Conservation (phyloP, 2,113 vertebrate species). For the Pogonocichla stellata region DNA sequence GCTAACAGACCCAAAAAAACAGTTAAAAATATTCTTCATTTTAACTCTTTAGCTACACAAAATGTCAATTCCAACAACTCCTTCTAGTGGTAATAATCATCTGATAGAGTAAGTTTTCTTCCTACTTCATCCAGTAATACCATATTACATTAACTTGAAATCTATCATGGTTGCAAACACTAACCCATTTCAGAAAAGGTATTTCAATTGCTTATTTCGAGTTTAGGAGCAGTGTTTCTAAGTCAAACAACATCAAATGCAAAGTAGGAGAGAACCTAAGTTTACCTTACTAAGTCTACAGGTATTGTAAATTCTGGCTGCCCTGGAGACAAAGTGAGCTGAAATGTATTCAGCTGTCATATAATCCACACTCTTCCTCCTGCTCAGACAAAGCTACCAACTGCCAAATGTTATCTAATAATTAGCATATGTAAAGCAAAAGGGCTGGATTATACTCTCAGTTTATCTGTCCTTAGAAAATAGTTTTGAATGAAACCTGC, state of each 20-base stretch:
- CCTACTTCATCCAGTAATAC: neutral
- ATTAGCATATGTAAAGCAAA: constrained; percentile 79
- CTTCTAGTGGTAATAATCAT: neutral
- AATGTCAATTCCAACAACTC: neutral
- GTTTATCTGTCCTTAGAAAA: constrained; percentile 53
- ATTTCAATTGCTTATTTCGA: neutral
- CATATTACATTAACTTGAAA: neutral
- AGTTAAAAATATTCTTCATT: neutral
- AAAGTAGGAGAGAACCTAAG: neutral
- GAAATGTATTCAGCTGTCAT: constrained; percentile 74
- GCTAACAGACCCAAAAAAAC: neutral
- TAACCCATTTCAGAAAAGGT: neutral
- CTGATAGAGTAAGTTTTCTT: neutral
- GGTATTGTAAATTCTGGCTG: neutral
- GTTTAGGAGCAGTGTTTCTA: neutral
- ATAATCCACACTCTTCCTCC: constrained; percentile 47
- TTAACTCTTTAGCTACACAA: neutral
- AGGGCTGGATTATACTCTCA: constrained; percentile 70
- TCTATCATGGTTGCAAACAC: neutral
- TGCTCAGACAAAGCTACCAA: constrained; percentile 69
- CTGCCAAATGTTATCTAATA: constrained; percentile 65
- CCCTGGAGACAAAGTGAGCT: constrained; percentile 48
- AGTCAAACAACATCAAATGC: neutral
- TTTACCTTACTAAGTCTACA: neutral
- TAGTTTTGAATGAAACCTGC: constrained; percentile 60